Evolutionary conservation across 2,113 vertebrate species (phyloP), one percentile per base, ranked within the genome.

Genomic region (Oxygymnocypris stewartii): DNA sequence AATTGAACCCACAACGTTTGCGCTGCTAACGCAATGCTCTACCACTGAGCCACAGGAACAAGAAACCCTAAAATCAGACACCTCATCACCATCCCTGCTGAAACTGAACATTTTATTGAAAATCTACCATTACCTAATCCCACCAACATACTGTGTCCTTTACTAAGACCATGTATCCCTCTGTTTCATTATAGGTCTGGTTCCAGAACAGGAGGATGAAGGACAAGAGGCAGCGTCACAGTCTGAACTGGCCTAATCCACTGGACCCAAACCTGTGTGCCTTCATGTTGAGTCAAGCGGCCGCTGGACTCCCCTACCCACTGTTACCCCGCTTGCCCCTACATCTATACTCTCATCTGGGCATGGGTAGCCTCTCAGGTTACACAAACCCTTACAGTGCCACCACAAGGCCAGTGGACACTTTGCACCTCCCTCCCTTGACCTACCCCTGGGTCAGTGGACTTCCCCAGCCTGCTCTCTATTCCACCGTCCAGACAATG

Each of bases 171-270:
- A 25, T 80, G 16, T 71, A 71, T 83, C 59, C 71, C 73, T 54
- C 0, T 20, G 83, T 37, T 74, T 37, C 4, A 14, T 0, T 1
- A 3, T 47, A 93, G 84, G 63, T 94, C 31, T 95, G 93, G 92
- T 94, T 94, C 85, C 95, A 95, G 89, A 95, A 95, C 90, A 51
- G 92, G 79, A 90, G 93, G 57, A 95, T 93, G 94, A 96, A 95
- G 82, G 93, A 94, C 80, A 94, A 94, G 87, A 90, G 93, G 0
- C 93, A 94, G 87, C 92, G 92, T 78, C 91, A 91, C 84, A 87
- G 92, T 28, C 28, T 94, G 71, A 88, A 90, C 12, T 94, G 93
- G 92, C 87, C 91, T 10, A 91, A 92, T 63, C 90, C 89, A 4
- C 85, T 94, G 20, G 92, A 91, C 79, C 91, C 92, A 63, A 88